Percentiles rank a stretch among this genome's conserved stretches.
Conservation (phyloP, 1,140 invertebrate species). For the Bombus vancouverensis region DNA sequence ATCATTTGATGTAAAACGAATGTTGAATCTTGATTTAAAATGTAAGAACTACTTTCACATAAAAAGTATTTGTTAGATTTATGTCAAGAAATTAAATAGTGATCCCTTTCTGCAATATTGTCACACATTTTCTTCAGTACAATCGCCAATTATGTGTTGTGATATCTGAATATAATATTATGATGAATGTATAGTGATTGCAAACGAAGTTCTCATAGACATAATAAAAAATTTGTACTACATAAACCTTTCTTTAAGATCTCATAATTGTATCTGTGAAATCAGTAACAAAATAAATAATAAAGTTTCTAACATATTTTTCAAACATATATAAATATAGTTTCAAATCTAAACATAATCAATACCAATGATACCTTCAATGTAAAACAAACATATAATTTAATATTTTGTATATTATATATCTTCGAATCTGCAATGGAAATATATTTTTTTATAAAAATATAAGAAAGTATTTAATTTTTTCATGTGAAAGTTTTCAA, state of each 20-base stretch:
- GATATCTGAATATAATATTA: neutral
- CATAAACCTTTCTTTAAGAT: slow-evolving; percentile 31
- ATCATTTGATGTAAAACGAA: neutral
- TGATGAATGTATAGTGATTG: slow-evolving; percentile 15
- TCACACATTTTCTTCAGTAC: slow-evolving; percentile 22
- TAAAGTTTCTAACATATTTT: slow-evolving; percentile 38
- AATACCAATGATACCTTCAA: slow-evolving; percentile 27
- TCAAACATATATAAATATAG: slow-evolving; percentile 53
- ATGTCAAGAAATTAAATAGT: slow-evolving; percentile 33
- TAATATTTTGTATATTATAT: slow-evolving; percentile 2
- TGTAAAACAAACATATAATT: slow-evolving; percentile 11
- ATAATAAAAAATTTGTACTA: slow-evolving; percentile 35
- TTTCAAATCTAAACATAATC: slow-evolving; percentile 42
- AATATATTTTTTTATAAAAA: neutral
- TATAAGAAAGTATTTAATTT: neutral
- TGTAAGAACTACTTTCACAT: slow-evolving; percentile 6
- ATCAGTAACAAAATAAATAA: slow-evolving; percentile 56
- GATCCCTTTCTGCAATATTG: slow-evolving; percentile 48
- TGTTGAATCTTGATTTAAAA: neutral
- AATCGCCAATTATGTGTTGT: slow-evolving; percentile 8
- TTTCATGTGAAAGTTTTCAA: neutral
- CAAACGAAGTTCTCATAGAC: slow-evolving; percentile 31
- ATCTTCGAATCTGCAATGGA: slow-evolving; percentile 22
- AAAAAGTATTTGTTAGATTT: slow-evolving; percentile 10
- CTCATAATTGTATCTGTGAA: slow-evolving; percentile 36